phyloP scores from a whole-genome alignment of 2,797 vertebrate species.

The Chelon auratus region DNA sequence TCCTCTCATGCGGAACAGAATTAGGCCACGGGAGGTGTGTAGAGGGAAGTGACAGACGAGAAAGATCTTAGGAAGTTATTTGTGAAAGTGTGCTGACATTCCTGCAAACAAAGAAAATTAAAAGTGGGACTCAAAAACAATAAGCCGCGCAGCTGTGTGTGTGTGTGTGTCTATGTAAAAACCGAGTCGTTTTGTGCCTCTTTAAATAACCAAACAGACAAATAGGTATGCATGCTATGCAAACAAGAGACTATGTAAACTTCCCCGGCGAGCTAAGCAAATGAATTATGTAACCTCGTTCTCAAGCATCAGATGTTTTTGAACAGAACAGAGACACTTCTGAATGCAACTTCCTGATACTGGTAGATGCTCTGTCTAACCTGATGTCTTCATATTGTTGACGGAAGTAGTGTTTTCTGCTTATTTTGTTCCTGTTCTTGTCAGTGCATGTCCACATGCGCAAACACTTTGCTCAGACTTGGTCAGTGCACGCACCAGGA shows the following conservation, averaged over 20 bases:
- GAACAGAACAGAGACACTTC: background rate
- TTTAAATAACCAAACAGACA: conserved; percentile 68
- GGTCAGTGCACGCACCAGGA: background rate
- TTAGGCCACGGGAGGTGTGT: conserved; percentile 51
- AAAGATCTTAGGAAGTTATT: conserved; percentile 17
- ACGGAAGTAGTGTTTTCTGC: background rate
- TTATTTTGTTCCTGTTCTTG: background rate
- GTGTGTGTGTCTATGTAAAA: conserved; percentile 29
- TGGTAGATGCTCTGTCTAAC: background rate
- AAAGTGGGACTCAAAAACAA: background rate
- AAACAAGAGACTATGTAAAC: conserved; percentile 79
- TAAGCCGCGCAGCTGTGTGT: conserved; percentile 13
- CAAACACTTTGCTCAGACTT: too few relatives aligned
- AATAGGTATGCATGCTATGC: conserved; percentile 73
- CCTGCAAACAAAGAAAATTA: conserved; percentile 23
- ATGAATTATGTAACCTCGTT: conserved; percentile 75
- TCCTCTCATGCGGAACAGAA: conserved; percentile 62
- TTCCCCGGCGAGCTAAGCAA: conserved; percentile 68
- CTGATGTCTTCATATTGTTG: background rate
- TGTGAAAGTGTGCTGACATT: conserved; percentile 17
- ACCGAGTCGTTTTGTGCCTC: conserved; percentile 37
- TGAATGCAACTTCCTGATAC: background rate
- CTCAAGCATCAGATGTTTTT: conserved; percentile 45
- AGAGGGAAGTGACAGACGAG: conserved; percentile 15
- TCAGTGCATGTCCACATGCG: background rate